These are phyloP conservation scores for Gyps fulvus DNA, from an alignment of 2,113 vertebrate genomes.

Conservation along the genomic window DNA sequence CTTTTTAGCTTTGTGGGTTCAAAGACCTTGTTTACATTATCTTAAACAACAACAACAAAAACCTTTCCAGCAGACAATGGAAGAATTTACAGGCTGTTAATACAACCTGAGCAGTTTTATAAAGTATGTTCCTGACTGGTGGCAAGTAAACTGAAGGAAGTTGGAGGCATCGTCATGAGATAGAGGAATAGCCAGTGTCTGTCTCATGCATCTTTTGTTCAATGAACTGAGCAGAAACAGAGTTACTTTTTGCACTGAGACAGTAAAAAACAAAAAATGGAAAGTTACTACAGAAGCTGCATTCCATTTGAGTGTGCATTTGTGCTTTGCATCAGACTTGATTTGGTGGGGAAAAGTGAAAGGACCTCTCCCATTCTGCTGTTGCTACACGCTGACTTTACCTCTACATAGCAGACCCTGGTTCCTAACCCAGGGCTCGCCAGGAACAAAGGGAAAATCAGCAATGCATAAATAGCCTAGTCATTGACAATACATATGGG, in stretches of 20 bases:
- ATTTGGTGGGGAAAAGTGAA: not conserved
- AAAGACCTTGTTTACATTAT: slow-evolving; percentile 61
- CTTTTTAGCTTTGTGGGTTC: slow-evolving; percentile 34
- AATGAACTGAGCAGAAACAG: not conserved
- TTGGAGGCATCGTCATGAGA: not conserved
- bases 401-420: not conserved
- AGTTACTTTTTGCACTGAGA: not conserved
- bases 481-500: not conserved
- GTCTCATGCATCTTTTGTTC: not conserved
- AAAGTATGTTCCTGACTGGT: not conserved
- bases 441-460: slow-evolving; percentile 24
- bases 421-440: not conserved
- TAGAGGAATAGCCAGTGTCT: not conserved
- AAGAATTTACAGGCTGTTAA: slow-evolving; percentile 42
- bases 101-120: not conserved
- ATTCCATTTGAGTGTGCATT: not conserved
- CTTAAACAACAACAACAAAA: not conserved
- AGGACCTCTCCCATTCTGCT: not conserved
- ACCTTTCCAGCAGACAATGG: slow-evolving; percentile 33
- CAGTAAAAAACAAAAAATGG: not conserved
- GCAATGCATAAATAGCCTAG: not conserved
- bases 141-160: not conserved
- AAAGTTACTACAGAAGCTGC: not conserved
- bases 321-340: not conserved
- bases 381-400: not conserved